Percentiles rank a stretch among this genome's conserved stretches.
phyloP scores from a whole-genome alignment of 2,888 invertebrate species.

The Rhorus exstirpatorius region DNA sequence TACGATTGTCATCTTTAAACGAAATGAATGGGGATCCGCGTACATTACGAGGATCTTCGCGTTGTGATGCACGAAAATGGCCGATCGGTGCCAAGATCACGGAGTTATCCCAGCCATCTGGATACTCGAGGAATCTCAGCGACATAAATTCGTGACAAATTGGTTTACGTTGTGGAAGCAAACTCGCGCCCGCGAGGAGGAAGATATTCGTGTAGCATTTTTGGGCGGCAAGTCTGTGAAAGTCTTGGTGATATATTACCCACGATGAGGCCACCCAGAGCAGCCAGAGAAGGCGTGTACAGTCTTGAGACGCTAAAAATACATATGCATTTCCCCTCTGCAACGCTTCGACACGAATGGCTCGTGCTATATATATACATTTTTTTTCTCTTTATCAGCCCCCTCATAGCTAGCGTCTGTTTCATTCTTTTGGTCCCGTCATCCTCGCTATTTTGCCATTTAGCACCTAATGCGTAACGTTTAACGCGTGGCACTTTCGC shows the following conservation, averaged over 20 bases:
- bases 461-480: conserved; percentile 49
- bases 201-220: conserved; percentile 55
- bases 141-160: conserved; percentile 79
- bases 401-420: not conserved
- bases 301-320: conserved; percentile 64
- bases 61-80: conserved; percentile 14
- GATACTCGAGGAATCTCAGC: conserved; percentile 37
- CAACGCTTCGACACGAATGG: conserved; percentile 36
- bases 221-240: conserved; percentile 46
- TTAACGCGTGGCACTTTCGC: conserved; percentile 18
- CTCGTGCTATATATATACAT: conserved; percentile 4
- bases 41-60: conserved; percentile 29
- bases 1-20: not conserved
- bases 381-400: conserved; percentile 14
- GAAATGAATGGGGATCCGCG: not conserved
- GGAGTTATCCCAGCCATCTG: conserved; percentile 57
- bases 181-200: conserved; percentile 13
- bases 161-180: conserved; percentile 77
- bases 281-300: conserved; percentile 65
- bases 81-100: conserved; percentile 47
- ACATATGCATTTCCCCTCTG: conserved; percentile 48
- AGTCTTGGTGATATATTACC: conserved; percentile 55
- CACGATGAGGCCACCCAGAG: conserved; percentile 75
- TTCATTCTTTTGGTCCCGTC: conserved; percentile 19
- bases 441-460: conserved; percentile 41